A percentile compares a stretch with the other conserved stretches of the same genome.
Conservation (phyloP, 1,140 invertebrate genomes). For the Tetramorium simillimum region DNA sequence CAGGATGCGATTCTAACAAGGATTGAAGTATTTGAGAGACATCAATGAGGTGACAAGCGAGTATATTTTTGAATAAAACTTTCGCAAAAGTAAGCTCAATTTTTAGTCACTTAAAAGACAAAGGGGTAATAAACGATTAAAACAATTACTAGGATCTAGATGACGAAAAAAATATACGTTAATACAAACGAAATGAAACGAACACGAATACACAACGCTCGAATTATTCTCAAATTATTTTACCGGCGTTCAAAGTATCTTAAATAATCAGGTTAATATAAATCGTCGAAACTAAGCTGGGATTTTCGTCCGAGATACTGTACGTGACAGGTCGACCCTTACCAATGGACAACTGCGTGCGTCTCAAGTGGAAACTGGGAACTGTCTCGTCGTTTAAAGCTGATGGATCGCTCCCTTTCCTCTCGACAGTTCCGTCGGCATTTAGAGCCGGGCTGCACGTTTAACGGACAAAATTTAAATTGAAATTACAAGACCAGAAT, state of each 20-base stretch:
- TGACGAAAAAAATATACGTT: background rate
- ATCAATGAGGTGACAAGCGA: background rate
- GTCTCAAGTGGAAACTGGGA: slow-evolving; percentile 65
- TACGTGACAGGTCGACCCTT: slow-evolving; percentile 62
- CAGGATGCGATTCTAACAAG: too few species aligned
- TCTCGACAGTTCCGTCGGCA: background rate
- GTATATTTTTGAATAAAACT: background rate
- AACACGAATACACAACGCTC: background rate
- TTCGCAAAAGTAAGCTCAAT: background rate
- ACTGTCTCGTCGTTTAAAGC: slow-evolving; percentile 65
- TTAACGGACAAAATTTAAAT: slow-evolving; percentile 21
- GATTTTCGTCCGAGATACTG: slow-evolving; percentile 56
- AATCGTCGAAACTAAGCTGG: slow-evolving; percentile 65
- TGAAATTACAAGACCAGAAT: slow-evolving; percentile 12
- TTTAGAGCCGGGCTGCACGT: background rate
- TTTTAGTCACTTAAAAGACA: background rate
- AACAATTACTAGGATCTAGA: background rate
- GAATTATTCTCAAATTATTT: background rate
- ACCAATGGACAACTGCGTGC: slow-evolving; percentile 20
- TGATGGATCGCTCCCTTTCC: slow-evolving; percentile 44
- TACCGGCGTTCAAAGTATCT: slow-evolving; percentile 45
- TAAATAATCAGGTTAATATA: slow-evolving; percentile 71
- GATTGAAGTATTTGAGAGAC: background rate
- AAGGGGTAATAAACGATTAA: background rate
- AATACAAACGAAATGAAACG: background rate